These are phyloP conservation scores for Phlogophora meticulosa DNA, from an alignment of 2,888 invertebrate genomes.

Conservation along the genomic window DNA sequence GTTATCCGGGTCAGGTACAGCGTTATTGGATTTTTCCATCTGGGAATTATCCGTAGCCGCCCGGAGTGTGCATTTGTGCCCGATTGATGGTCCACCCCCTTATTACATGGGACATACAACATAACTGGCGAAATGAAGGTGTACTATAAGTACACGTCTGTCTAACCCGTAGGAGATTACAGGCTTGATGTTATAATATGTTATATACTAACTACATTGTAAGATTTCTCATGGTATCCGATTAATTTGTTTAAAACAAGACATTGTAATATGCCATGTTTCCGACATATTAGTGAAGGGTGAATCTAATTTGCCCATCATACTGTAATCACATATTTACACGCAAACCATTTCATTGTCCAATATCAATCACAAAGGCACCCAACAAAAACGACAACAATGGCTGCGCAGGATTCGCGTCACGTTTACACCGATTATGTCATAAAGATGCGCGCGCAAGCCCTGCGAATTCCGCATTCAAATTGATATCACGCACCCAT, in stretches of 20 bases:
- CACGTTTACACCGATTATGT: constrained; percentile 61
- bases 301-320: constrained; percentile 1
- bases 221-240: not conserved
- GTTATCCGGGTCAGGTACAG: too few relatives aligned
- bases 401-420: constrained; percentile 54
- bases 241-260: constrained; percentile 10
- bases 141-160: too few relatives aligned
- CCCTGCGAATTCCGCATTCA: constrained; percentile 59
- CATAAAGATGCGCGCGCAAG: constrained; percentile 60
- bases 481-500: constrained; percentile 60
- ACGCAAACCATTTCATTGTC: constrained; percentile 42
- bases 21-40: too few relatives aligned
- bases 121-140: not conserved
- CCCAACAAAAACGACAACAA: constrained; percentile 53
- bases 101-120: too few relatives aligned
- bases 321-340: constrained; percentile 35
- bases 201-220: too few relatives aligned
- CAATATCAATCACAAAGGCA: constrained; percentile 53
- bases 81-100: too few relatives aligned
- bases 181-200: too few relatives aligned
- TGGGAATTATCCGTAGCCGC: too few relatives aligned
- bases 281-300: not conserved
- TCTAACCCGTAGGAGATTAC: too few relatives aligned
- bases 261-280: constrained; percentile 7
- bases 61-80: too few relatives aligned